Evolutionary conservation across 64 coral and sea anemone genomes (phyloP), one percentile per base, ranked within the genome.

Genomic region (Montipora foliosa): DNA sequence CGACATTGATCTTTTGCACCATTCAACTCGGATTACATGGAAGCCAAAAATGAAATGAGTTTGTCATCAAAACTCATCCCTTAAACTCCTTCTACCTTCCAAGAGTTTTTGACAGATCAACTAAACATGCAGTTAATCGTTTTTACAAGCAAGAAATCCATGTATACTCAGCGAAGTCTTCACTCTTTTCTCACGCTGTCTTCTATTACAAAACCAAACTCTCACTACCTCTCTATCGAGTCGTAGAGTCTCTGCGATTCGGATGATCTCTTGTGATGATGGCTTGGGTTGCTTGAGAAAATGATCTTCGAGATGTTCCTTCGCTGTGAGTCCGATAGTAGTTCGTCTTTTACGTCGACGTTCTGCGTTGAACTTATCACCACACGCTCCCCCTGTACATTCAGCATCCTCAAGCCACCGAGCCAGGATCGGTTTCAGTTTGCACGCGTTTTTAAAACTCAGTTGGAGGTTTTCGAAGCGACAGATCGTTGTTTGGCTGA

Each of bases 401-500:
- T 99, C 98, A 6, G 98, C 98, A 62, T 99, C 98, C 12, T 96
- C 98, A 70, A 99, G 70, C 98, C 98, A 99, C 7, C 98, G 92
- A 25, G 84, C 68, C 11, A 99, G 72, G 89, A 99, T 99, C 67
- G 98, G 98, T 69, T 99, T 99, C 89, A 99, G 49, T 24, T 99
- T 99, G 48, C 95, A 99, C 8, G 98, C 98, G 58, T 99, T 99
- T 77, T 99, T 99, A 22, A 99, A 96, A 67, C 98, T 99, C n/a
- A 99, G 61, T 59, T 99, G 98, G 5, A 99, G 82, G 84, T 99
- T 99, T 77, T 99, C 98, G 79, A 99, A 99, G 20, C 98, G 95
- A 44, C 98, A 99, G 62, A 99, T 99, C 2, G 98, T 99, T 29
- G 98, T 99, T 90, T 99, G 98, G 75, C 98, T 99, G 76, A 99